Percentiles rank a stretch among this genome's conserved stretches.
Evolutionary conservation across 2,797 vertebrate genomes (phyloP).

Genomic region (Halcyon leucocephala): DNA sequence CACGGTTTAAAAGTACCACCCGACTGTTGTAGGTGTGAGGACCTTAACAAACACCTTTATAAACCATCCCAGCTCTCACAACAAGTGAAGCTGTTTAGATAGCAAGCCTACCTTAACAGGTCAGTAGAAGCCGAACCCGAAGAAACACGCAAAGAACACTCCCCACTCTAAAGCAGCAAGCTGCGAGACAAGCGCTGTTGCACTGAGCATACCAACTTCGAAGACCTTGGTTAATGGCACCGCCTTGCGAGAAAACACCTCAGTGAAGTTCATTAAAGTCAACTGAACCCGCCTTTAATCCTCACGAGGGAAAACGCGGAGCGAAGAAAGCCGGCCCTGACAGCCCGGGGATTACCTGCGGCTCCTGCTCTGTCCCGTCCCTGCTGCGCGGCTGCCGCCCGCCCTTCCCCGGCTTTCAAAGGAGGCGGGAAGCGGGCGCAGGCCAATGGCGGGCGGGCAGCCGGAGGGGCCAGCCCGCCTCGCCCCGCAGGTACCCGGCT

Average conservation of each 20-base stretch:
- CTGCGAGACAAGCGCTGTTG: neutral
- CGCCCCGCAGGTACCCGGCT: neutral
- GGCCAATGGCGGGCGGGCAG: conserved; percentile 11
- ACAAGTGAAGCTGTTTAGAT: neutral
- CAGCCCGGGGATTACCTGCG: neutral
- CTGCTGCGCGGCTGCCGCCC: rapidly evolving
- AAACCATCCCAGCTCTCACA: neutral
- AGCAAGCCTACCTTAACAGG: neutral
- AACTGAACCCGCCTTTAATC: rapidly evolving
- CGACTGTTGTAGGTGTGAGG: rapidly evolving
- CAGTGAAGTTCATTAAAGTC: rapidly evolving
- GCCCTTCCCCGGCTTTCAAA: conserved; percentile 24
- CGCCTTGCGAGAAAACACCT: rapidly evolving
- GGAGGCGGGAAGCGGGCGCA: conserved; percentile 32
- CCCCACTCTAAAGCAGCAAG: neutral
- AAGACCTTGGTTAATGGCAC: rapidly evolving
- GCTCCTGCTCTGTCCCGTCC: neutral
- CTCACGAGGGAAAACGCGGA: rapidly evolving
- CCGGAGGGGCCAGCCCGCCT: neutral
- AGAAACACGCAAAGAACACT: rapidly evolving
- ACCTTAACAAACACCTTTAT: neutral
- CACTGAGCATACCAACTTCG: rapidly evolving
- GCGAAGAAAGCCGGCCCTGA: no score
- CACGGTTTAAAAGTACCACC: neutral
- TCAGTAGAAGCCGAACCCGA: neutral